Conservation (phyloP, 2,797 vertebrate species). For the Mionectes olivaceus region DNA sequence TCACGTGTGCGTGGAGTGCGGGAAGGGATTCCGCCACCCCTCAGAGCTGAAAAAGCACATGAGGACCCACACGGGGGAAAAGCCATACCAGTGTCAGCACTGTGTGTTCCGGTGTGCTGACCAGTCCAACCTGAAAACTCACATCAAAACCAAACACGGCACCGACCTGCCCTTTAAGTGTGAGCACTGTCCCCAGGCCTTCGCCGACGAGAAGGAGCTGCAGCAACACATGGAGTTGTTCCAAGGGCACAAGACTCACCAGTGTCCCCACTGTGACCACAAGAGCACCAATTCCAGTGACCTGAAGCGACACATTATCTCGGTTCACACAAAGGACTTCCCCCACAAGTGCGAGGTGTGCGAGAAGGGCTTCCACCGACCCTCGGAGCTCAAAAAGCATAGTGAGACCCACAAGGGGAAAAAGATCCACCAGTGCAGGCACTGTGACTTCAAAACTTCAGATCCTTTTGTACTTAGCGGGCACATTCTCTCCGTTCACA, state of each 20-base stretch:
- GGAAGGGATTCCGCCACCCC: slow-evolving; percentile 90
- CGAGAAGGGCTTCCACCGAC: slow-evolving; percentile 90
- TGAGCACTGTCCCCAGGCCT: slow-evolving; percentile 89
- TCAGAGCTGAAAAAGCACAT: slow-evolving; percentile 93
- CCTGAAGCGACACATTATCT: slow-evolving; percentile 90
- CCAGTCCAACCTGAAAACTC: slow-evolving; percentile 91
- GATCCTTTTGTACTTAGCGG: slow-evolving; percentile 97
- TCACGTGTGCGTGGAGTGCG: slow-evolving; percentile 90
- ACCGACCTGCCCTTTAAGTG: slow-evolving; percentile 87
- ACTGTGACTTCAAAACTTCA: slow-evolving; percentile 97
- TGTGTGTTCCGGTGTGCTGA: slow-evolving; percentile 90
- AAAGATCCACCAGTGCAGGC: slow-evolving; percentile 95
- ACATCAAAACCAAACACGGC: slow-evolving; percentile 89
- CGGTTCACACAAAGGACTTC: slow-evolving; percentile 91
- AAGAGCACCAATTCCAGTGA: slow-evolving; percentile 93
- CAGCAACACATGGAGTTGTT: slow-evolving; percentile 92
- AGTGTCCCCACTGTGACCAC: slow-evolving; percentile 89
- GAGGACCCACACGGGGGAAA: slow-evolving; percentile 97
- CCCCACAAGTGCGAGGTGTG: slow-evolving; percentile 90
- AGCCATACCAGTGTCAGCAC: slow-evolving; percentile 95
- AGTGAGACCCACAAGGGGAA: slow-evolving; percentile 91
- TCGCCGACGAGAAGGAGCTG: slow-evolving; percentile 88
- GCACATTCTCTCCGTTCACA: slow-evolving; percentile 96
- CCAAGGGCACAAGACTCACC: slow-evolving; percentile 92
- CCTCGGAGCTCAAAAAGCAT: slow-evolving; percentile 92